A percentile compares a stretch with the other conserved stretches of the same genome.
phyloP scores from a whole-genome alignment of 2,113 vertebrate genomes.

The Xerus inauris region DNA sequence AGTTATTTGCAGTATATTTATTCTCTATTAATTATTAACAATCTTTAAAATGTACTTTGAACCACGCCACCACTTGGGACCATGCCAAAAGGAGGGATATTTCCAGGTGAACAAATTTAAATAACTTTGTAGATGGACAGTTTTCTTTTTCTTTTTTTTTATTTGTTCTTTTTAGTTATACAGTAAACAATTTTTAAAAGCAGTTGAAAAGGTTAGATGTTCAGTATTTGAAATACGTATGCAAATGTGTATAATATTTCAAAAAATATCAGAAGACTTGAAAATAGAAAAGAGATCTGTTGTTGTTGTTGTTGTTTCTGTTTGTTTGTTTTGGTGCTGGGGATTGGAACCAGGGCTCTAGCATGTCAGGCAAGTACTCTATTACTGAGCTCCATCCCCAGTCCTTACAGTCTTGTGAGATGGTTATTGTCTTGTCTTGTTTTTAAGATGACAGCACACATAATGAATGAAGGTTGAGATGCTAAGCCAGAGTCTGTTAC shows the following conservation, averaged over 20 bases:
- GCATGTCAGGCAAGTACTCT: too few species aligned
- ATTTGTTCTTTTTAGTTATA: too few species aligned
- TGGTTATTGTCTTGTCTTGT: neutral
- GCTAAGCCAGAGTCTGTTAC: neutral
- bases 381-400: too few species aligned
- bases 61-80: neutral
- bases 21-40: neutral
- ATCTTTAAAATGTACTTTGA: constrained; percentile 14
- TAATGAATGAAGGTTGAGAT: neutral
- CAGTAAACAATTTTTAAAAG: neutral
- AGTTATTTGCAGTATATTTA: neutral
- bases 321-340: too few species aligned
- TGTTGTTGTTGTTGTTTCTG: too few species aligned
- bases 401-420: neutral
- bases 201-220: constrained; percentile 3
- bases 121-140: neutral
- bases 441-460: neutral
- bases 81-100: neutral
- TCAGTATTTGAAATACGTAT: neutral
- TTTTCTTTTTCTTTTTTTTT: too few species aligned
- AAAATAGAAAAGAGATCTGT: neutral
- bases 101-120: neutral
- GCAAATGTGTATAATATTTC: neutral
- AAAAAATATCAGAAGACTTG: neutral
- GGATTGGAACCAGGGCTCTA: too few species aligned